A percentile compares a stretch with the other conserved stretches of the same genome.
Evolutionary conservation across 92 coral and sea anemone species (phyloP).

Genomic region (Parazoanthus darwini): DNA sequence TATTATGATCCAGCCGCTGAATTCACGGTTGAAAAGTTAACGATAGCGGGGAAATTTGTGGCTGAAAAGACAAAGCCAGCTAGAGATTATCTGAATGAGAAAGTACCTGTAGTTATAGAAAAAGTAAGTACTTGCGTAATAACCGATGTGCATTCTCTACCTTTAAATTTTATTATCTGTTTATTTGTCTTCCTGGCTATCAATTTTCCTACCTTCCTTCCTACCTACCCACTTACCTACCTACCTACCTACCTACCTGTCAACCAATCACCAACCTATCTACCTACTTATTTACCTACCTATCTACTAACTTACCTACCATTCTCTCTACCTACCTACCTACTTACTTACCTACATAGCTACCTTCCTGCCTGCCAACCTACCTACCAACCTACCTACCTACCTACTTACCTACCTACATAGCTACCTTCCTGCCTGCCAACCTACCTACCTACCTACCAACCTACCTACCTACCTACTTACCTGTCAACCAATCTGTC

Average conservation of each 20-base stretch:
- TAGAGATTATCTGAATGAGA: slow-evolving; percentile 83
- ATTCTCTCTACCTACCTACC: too few relatives aligned
- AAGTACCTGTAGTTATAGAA: slow-evolving; percentile 87
- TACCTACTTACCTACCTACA: too few relatives aligned
- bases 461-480: background rate
- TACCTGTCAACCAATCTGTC: background rate
- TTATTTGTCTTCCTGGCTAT: background rate
- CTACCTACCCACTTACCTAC: background rate
- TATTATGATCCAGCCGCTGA: slow-evolving; percentile 83
- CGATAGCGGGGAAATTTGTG: slow-evolving; percentile 64
- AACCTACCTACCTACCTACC: background rate
- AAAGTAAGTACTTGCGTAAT: slow-evolving; percentile 63
- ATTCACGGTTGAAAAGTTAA: slow-evolving; percentile 72
- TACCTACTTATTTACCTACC: too few relatives aligned
- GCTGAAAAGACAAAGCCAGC: slow-evolving; percentile 89
- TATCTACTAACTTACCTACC: too few relatives aligned
- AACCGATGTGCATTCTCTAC: background rate
- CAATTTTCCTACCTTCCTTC: background rate
- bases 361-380: too few relatives aligned
- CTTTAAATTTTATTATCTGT: background rate
- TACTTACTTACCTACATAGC: too few relatives aligned
- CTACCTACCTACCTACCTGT: background rate
- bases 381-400: background rate
- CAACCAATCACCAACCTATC: background rate
- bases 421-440: too few relatives aligned